phyloP scores from a whole-genome alignment of 2,888 invertebrate species.

The Callosobruchus maculatus region DNA sequence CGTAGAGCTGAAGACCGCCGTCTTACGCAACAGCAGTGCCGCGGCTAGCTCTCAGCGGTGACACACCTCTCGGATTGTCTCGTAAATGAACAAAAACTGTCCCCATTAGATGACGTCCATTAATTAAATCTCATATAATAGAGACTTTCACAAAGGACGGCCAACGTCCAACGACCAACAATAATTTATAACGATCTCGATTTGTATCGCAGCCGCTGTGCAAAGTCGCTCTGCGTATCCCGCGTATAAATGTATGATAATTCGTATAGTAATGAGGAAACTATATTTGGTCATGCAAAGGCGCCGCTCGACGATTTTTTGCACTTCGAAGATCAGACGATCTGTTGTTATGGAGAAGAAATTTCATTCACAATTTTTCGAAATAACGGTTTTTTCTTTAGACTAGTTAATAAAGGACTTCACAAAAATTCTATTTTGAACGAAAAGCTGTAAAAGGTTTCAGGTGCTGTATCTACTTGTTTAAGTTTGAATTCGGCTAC shows the following conservation, averaged over 20 bases:
- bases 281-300: background rate
- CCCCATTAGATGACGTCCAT: constrained; percentile 34
- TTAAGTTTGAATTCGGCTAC: too few species aligned
- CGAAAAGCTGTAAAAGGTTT: too few species aligned
- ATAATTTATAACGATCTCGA: background rate
- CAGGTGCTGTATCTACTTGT: too few species aligned
- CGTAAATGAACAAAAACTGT: constrained; percentile 37
- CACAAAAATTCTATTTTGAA: too few species aligned
- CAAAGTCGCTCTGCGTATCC: background rate
- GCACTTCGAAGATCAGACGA: background rate
- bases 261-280: background rate
- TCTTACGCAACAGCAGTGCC: background rate
- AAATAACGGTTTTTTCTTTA: too few species aligned
- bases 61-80: constrained; percentile 6
- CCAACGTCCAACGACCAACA: background rate
- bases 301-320: background rate
- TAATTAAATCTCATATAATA: constrained; percentile 33
- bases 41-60: background rate
- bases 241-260: background rate
- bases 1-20: too few species aligned
- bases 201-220: background rate
- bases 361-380: background rate
- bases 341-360: background rate
- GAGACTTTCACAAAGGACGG: constrained; percentile 31
- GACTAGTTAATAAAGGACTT: too few species aligned